Conservation (phyloP, 2,888 invertebrate genomes). For the Horisme vitalbata region DNA sequence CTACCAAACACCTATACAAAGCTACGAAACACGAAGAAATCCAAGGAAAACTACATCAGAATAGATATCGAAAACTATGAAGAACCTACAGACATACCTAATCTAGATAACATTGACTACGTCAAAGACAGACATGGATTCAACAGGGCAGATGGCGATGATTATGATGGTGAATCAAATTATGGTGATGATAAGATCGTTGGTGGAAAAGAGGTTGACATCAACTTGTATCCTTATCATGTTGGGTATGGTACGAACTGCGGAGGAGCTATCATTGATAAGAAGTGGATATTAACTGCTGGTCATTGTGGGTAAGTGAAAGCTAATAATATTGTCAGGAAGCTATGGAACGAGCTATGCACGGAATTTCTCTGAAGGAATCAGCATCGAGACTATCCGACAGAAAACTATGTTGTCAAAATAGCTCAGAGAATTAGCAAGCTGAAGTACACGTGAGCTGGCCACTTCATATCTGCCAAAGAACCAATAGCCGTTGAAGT, state of each 20-base stretch:
- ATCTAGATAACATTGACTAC: conserved; percentile 61
- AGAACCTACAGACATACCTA: conserved; percentile 54
- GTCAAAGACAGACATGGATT: conserved; percentile 34
- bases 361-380: too few species aligned
- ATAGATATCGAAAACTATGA: conserved; percentile 63
- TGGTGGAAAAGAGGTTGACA: conserved; percentile 67
- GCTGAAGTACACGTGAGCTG: too few species aligned
- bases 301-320: conserved; percentile 74
- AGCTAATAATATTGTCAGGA: too few species aligned
- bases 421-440: too few species aligned
- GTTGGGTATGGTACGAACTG: conserved; percentile 71
- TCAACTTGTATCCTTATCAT: conserved; percentile 72
- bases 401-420: too few species aligned
- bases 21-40: conserved; percentile 5
- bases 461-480: too few species aligned
- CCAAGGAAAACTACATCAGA: conserved; percentile 33
- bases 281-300: conserved; percentile 69
- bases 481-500: too few species aligned
- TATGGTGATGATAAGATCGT: conserved; percentile 68
- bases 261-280: conserved; percentile 70
- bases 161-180: conserved; percentile 31
- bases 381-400: too few species aligned
- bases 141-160: conserved; percentile 21
- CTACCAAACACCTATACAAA: background rate
- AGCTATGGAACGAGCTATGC: too few species aligned